Conservation (phyloP, 2,797 vertebrate genomes). For the Urophycis tenuis region DNA sequence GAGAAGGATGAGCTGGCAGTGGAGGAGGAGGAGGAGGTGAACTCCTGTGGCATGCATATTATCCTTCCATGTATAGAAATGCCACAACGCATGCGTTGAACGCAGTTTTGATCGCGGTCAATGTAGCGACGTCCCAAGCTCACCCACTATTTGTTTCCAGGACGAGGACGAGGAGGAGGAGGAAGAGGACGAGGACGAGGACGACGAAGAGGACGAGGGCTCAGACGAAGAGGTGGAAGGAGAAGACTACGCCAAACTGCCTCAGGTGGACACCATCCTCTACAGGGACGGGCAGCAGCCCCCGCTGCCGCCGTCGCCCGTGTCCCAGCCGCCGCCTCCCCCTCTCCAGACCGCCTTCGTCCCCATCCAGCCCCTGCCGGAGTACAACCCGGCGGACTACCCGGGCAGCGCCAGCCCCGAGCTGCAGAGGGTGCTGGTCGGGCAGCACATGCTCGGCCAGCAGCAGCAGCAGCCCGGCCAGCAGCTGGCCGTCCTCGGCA, state of each 20-base stretch:
- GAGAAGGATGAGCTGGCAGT: slow-evolving; percentile 60
- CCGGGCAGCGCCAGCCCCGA: slow-evolving; percentile 84
- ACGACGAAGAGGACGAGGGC: slow-evolving; percentile 56
- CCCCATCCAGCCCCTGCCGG: slow-evolving; percentile 87
- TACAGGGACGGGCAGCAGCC: slow-evolving; percentile 78
- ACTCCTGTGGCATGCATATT: neutral
- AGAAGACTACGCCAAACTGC: slow-evolving; percentile 82
- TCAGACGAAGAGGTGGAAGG: slow-evolving; percentile 64
- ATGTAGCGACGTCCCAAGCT: neutral
- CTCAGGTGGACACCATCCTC: slow-evolving; percentile 87
- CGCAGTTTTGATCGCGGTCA: neutral
- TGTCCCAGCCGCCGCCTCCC: slow-evolving; percentile 63
- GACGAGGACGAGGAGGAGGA: slow-evolving; percentile 51
- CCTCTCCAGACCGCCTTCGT: slow-evolving; percentile 81
- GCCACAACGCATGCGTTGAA: neutral
- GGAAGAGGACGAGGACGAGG: slow-evolving; percentile 41
- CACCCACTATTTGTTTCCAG: neutral
- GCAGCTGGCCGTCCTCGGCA: slow-evolving; percentile 72
- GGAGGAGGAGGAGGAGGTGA: slow-evolving; percentile 41
- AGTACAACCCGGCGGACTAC: slow-evolving; percentile 88
- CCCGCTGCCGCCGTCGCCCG: slow-evolving; percentile 70
- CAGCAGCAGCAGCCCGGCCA: slow-evolving; percentile 79
- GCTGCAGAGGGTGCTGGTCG: slow-evolving; percentile 88
- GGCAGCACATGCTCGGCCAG: slow-evolving; percentile 85
- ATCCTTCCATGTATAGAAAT: neutral